Evolutionary conservation across 2,797 vertebrate genomes (phyloP).

Genomic region (Thunnus albacares): DNA sequence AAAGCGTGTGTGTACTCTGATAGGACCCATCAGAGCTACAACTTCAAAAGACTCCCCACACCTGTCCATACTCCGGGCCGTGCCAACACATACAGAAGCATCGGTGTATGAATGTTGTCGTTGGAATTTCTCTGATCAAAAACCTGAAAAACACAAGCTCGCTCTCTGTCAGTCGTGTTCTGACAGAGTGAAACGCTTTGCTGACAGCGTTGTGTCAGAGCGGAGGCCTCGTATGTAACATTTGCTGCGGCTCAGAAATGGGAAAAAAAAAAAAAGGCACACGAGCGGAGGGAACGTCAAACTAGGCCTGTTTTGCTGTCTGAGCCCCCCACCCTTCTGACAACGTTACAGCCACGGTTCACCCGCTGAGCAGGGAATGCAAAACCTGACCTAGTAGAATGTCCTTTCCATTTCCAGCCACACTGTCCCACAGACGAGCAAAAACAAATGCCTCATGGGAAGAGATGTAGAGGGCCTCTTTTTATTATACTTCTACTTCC

Average conservation of each 20-base stretch:
- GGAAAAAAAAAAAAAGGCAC: background rate
- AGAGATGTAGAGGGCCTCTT: background rate
- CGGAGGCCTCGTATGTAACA: conserved; percentile 9
- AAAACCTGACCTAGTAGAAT: conserved; percentile 20
- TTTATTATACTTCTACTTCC: conserved; percentile 14
- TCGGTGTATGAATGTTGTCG: background rate
- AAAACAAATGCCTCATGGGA: background rate
- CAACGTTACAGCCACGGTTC: conserved; percentile 15
- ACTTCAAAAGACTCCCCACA: conserved; percentile 57
- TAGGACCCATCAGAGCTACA: conserved; percentile 13
- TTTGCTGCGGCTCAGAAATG: conserved; percentile 19
- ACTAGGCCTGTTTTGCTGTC: background rate
- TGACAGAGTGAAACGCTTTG: conserved; percentile 12
- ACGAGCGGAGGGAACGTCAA: background rate
- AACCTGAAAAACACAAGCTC: background rate
- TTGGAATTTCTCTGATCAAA: conserved; percentile 39
- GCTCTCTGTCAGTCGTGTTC: background rate
- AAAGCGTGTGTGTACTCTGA: background rate
- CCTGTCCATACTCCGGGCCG: conserved; percentile 30
- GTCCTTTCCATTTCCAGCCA: conserved; percentile 21
- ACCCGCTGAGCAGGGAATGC: conserved; percentile 25
- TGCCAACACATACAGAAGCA: conserved; percentile 46
- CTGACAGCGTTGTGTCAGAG: conserved; percentile 15
- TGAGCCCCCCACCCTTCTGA: conserved; percentile 26
- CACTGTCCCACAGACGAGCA: background rate